phyloP scores from a whole-genome alignment of 2,797 vertebrate genomes.

The Sitta carolinensis region DNA sequence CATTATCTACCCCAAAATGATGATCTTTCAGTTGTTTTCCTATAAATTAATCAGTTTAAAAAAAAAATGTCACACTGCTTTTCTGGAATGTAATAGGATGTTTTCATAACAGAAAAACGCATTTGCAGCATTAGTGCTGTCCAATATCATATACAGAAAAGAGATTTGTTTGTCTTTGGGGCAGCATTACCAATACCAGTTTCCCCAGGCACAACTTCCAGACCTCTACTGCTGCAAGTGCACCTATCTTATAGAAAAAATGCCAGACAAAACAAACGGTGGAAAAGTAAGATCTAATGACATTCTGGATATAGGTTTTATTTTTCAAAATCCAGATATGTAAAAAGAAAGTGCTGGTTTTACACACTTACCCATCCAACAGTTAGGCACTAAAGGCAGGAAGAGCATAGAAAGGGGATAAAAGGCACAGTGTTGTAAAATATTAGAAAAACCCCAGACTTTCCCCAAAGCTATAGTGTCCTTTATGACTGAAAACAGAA shows the following conservation, averaged over 20 bases:
- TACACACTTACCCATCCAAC: not conserved
- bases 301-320: not conserved
- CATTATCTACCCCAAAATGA: not conserved
- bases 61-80: not conserved
- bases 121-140: not conserved
- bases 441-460: not conserved
- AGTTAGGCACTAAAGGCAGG: not conserved
- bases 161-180: not conserved
- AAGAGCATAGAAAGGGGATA: not conserved
- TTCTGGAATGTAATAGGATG: not conserved
- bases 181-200: not conserved
- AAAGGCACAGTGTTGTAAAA: not conserved
- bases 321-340: not conserved
- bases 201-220: not conserved
- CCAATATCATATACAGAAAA: not conserved
- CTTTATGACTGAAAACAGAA: not conserved
- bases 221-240: not conserved
- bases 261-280: not conserved
- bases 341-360: not conserved
- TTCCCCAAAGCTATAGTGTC: not conserved
- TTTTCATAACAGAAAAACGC: not conserved
- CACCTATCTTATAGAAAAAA: not conserved
- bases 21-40: not conserved
- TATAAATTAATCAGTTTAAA: not conserved
- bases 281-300: not conserved